phyloP scores from a whole-genome alignment of 2,113 vertebrate species.

The Fregata magnificens region DNA sequence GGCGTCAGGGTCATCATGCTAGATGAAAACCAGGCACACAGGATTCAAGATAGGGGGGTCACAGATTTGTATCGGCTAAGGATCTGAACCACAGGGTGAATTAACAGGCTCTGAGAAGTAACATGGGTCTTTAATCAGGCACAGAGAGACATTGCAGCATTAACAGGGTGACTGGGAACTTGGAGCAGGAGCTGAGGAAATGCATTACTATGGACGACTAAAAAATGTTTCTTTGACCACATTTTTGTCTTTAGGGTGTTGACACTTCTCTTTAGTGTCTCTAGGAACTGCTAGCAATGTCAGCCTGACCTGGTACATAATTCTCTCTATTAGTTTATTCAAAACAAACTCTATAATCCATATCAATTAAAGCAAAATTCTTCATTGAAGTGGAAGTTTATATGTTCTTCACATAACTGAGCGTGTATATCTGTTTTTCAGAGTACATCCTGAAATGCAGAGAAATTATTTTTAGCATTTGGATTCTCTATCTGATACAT shows the following conservation, averaged over 20 bases:
- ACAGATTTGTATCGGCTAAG: background rate
- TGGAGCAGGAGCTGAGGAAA: background rate
- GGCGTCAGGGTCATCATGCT: background rate
- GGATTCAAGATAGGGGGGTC: background rate
- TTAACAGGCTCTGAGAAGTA: background rate
- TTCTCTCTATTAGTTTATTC: slow-evolving; percentile 31
- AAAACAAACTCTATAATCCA: background rate
- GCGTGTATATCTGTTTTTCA: background rate
- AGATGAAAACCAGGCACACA: background rate
- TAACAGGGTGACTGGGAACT: background rate
- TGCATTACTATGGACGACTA: background rate
- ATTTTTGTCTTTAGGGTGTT: background rate
- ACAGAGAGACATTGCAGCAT: background rate
- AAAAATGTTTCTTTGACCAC: background rate
- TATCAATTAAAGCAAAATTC: slow-evolving; percentile 25
- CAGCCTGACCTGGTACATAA: slow-evolving; percentile 4
- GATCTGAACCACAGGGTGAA: background rate
- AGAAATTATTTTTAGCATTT: background rate
- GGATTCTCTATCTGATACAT: background rate
- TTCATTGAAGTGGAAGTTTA: background rate
- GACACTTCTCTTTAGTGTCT: slow-evolving; percentile 28
- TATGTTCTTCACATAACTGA: background rate
- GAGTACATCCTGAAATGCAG: background rate
- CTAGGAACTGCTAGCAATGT: slow-evolving; percentile 12
- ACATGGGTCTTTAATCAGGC: background rate